phyloP scores from a whole-genome alignment of 2,113 vertebrate genomes.

The Neofelis nebulosa region DNA sequence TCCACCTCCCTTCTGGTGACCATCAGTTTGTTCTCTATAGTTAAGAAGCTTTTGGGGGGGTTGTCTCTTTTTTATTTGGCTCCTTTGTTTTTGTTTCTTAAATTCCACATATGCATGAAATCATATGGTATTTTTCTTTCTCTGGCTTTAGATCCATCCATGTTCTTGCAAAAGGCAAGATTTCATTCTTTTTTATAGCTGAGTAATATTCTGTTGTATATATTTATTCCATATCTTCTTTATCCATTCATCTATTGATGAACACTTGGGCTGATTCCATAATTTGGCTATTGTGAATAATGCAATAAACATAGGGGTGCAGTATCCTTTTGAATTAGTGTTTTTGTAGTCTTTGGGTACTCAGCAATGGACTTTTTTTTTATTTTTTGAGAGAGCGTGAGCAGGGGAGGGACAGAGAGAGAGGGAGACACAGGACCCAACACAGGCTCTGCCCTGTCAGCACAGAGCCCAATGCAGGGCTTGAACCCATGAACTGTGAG shows the following conservation, averaged over 20 bases:
- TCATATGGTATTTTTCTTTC: neutral
- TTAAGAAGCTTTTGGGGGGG: neutral
- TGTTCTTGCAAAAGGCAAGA: neutral
- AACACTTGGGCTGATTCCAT: neutral
- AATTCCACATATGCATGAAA: neutral
- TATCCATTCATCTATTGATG: neutral
- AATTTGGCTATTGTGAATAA: neutral
- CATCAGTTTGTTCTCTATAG: neutral
- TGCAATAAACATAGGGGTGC: neutral
- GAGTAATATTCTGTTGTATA: neutral
- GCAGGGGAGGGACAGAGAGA: too few species aligned
- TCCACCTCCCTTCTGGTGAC: neutral
- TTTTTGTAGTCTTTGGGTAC: neutral
- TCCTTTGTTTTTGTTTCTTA: neutral
- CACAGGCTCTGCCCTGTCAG: too few species aligned
- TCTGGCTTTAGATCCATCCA: neutral
- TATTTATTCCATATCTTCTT: neutral
- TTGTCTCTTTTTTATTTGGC: neutral
- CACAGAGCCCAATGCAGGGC: too few species aligned
- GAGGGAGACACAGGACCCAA: too few species aligned
- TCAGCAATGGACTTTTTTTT: neutral
- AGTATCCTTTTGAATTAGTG: neutral
- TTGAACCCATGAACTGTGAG: too few species aligned
- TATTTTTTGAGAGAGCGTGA: too few species aligned
- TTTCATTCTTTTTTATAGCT: neutral